A percentile compares a stretch with the other conserved stretches of the same genome.
These are phyloP conservation scores for Nylanderia fulva DNA, from an alignment of 1,140 invertebrate genomes.

Conservation along the genomic window DNA sequence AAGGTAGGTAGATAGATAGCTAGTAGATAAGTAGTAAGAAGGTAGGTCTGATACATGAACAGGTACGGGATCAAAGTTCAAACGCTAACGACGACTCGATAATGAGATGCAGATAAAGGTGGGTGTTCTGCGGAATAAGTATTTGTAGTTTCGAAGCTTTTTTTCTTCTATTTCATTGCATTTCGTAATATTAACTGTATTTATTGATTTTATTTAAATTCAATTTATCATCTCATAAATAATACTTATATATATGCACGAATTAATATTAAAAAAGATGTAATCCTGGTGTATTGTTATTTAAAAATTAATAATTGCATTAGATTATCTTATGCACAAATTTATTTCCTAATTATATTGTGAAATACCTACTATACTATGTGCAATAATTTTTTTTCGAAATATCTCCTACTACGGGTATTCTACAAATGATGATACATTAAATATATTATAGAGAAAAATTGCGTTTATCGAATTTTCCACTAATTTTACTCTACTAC, in stretches of 20 bases:
- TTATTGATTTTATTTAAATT: background rate
- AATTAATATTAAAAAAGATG: too few relatives aligned
- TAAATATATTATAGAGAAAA: background rate
- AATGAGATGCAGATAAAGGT: constrained; percentile 43
- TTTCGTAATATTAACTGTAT: background rate
- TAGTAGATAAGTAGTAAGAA: constrained; percentile 34
- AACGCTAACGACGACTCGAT: constrained; percentile 44
- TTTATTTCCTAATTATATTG: too few relatives aligned
- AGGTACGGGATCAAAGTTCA: constrained; percentile 2
- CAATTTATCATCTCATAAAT: too few relatives aligned
- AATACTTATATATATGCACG: too few relatives aligned
- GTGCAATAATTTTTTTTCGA: too few relatives aligned
- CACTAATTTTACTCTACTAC: background rate
- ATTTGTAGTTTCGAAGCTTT: background rate
- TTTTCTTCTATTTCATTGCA: background rate
- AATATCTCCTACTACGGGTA: too few relatives aligned
- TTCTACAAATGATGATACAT: too few relatives aligned
- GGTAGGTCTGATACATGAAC: constrained; percentile 11
- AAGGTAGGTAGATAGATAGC: constrained; percentile 37
- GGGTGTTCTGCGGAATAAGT: background rate
- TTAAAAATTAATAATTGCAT: too few relatives aligned
- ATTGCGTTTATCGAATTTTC: background rate
- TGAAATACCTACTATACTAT: too few relatives aligned
- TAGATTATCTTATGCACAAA: too few relatives aligned
- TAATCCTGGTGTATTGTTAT: too few relatives aligned